phyloP scores from a whole-genome alignment of 2,113 vertebrate species.

The Colistium nudipinnis region DNA sequence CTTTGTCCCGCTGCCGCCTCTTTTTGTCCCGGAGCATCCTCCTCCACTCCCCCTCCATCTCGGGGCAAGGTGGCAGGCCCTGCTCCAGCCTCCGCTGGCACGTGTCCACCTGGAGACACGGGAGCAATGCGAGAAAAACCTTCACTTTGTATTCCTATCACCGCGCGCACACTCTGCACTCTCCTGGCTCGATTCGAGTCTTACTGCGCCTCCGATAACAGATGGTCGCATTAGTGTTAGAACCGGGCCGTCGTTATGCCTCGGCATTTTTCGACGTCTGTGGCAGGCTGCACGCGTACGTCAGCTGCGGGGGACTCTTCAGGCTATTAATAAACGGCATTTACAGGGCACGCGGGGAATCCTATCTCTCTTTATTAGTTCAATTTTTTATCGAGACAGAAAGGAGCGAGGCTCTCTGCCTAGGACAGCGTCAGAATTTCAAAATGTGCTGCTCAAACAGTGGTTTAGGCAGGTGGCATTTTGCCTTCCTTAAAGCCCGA shows the following conservation, averaged over 20 bases:
- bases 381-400: slow-evolving; percentile 10
- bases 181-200: slow-evolving; percentile 36
- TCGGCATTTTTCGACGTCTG: slow-evolving; percentile 30
- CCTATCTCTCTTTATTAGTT: slow-evolving; percentile 8
- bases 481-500: neutral
- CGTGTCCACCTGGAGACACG: slow-evolving; percentile 78
- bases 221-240: slow-evolving; percentile 54
- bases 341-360: slow-evolving; percentile 24
- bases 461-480: neutral
- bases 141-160: slow-evolving; percentile 64
- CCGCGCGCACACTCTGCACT: slow-evolving; percentile 25
- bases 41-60: slow-evolving; percentile 84
- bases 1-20: slow-evolving; percentile 72
- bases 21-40: slow-evolving; percentile 79
- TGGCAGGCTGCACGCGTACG: slow-evolving; percentile 36
- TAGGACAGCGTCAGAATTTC: neutral
- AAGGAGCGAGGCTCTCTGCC: neutral
- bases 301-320: slow-evolving; percentile 50
- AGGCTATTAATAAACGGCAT: slow-evolving; percentile 48
- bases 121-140: neutral
- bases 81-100: slow-evolving; percentile 82
- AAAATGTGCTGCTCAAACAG: neutral
- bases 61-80: slow-evolving; percentile 84
- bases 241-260: slow-evolving; percentile 33
- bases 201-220: slow-evolving; percentile 49